Conservation (phyloP, 1,140 invertebrate genomes). For the Bombus superbus region DNA sequence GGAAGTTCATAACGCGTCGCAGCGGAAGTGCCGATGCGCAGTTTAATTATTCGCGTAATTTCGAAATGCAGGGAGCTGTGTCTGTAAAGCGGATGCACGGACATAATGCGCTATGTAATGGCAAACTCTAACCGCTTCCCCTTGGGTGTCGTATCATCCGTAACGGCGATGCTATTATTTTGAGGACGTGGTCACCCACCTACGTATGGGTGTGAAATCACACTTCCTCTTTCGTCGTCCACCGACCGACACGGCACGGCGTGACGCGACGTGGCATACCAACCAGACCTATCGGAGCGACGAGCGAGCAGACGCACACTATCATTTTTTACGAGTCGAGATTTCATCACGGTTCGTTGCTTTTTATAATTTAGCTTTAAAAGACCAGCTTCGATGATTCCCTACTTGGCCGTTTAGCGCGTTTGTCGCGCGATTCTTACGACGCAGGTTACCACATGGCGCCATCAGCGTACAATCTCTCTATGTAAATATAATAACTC, state of each 20-base stretch:
- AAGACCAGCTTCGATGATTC: too few relatives aligned
- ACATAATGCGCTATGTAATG: slow-evolving; percentile 59
- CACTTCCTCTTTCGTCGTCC: slow-evolving; percentile 28
- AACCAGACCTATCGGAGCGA: background rate
- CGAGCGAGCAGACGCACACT: background rate
- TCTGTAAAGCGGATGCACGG: slow-evolving; percentile 53
- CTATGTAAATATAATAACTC: too few relatives aligned
- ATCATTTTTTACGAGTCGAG: slow-evolving; percentile 15
- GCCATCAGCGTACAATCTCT: too few relatives aligned
- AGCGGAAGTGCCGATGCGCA: slow-evolving; percentile 38
- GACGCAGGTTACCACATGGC: too few relatives aligned
- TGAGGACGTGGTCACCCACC: slow-evolving; percentile 39
- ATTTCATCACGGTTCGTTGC: background rate
- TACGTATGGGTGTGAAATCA: slow-evolving; percentile 42
- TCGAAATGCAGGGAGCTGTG: slow-evolving; percentile 50
- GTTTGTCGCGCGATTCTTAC: background rate
- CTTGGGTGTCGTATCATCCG: slow-evolving; percentile 57
- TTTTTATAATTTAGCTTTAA: too few relatives aligned
- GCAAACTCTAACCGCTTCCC: slow-evolving; percentile 60
- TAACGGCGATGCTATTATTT: slow-evolving; percentile 55
- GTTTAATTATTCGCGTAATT: slow-evolving; percentile 64
- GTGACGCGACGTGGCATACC: too few relatives aligned
- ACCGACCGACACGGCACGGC: background rate
- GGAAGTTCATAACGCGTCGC: slow-evolving; percentile 24
- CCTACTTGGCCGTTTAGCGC: background rate